Conservation (phyloP, 2,888 invertebrate genomes). For the Gymnoscelis rufifasciata region DNA sequence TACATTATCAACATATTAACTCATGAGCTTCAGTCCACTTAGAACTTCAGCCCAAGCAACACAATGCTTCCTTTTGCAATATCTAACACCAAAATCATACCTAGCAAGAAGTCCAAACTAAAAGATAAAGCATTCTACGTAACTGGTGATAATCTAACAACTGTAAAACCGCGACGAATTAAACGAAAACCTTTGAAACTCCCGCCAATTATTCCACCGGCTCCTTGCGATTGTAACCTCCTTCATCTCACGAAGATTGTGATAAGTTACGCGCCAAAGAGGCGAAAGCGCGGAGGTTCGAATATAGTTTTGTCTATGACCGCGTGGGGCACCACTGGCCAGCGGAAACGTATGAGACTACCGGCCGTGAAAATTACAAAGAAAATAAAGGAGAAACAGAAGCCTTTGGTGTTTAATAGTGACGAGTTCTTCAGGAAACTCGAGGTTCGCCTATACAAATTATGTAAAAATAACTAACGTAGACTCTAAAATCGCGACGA, state of each 20-base stretch:
- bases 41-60: neutral
- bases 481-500: too few relatives aligned
- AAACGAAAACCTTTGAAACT: constrained; percentile 45
- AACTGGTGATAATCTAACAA: constrained; percentile 45
- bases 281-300: constrained; percentile 55
- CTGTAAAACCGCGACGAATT: constrained; percentile 40
- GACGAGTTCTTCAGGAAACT: constrained; percentile 66
- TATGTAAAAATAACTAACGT: neutral
- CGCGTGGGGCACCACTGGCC: constrained; percentile 51
- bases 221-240: constrained; percentile 55
- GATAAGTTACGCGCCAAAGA: constrained; percentile 55
- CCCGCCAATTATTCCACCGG: constrained; percentile 33
- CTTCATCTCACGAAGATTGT: constrained; percentile 63
- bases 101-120: constrained; percentile 44
- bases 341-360: constrained; percentile 56
- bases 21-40: constrained; percentile 4
- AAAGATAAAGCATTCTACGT: constrained; percentile 48
- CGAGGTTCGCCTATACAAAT: constrained; percentile 46
- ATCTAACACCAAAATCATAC: constrained; percentile 60
- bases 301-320: constrained; percentile 60
- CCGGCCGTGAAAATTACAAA: constrained; percentile 47
- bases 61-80: constrained; percentile 63
- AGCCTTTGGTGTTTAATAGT: constrained; percentile 44
- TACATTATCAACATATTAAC: too few relatives aligned
- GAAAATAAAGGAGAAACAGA: constrained; percentile 46